A percentile compares a stretch with the other conserved stretches of the same genome.
phyloP scores from a whole-genome alignment of 2,888 invertebrate genomes.

The Microchrysa polita region DNA sequence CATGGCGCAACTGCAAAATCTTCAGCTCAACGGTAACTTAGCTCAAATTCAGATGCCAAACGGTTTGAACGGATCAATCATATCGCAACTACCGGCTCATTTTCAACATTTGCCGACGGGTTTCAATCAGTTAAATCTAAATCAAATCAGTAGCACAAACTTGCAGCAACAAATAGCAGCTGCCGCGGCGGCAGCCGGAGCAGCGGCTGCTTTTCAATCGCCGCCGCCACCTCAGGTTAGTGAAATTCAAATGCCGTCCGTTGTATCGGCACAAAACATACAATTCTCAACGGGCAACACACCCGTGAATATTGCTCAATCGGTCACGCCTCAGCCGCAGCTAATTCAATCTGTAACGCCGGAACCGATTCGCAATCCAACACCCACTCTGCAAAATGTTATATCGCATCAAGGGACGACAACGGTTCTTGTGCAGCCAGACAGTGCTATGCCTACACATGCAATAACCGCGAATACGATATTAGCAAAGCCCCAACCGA shows the following conservation, averaged over 20 bases:
- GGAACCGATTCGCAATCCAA: slow-evolving; percentile 60
- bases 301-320: slow-evolving; percentile 47
- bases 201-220: slow-evolving; percentile 60
- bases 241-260: slow-evolving; percentile 53
- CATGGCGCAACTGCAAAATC: slow-evolving; percentile 62
- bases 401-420: slow-evolving; percentile 56
- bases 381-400: slow-evolving; percentile 57
- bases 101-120: slow-evolving; percentile 60
- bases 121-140: slow-evolving; percentile 60
- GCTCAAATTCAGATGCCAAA: slow-evolving; percentile 65
- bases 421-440: slow-evolving; percentile 49
- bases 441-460: slow-evolving; percentile 53
- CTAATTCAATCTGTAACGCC: slow-evolving; percentile 58
- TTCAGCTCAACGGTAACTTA: slow-evolving; percentile 62
- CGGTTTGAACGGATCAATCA: slow-evolving; percentile 60
- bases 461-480: slow-evolving; percentile 52
- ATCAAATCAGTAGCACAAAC: slow-evolving; percentile 62
- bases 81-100: slow-evolving; percentile 63
- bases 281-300: slow-evolving; percentile 53
- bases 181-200: slow-evolving; percentile 57
- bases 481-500: background rate
- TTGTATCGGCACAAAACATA: slow-evolving; percentile 53
- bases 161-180: slow-evolving; percentile 61
- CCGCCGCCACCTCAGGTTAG: slow-evolving; percentile 56
- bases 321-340: slow-evolving; percentile 53